A percentile compares a stretch with the other conserved stretches of the same genome.
These are phyloP conservation scores for Musca vetustissima DNA, from an alignment of 1,140 invertebrate species.

Conservation along the genomic window DNA sequence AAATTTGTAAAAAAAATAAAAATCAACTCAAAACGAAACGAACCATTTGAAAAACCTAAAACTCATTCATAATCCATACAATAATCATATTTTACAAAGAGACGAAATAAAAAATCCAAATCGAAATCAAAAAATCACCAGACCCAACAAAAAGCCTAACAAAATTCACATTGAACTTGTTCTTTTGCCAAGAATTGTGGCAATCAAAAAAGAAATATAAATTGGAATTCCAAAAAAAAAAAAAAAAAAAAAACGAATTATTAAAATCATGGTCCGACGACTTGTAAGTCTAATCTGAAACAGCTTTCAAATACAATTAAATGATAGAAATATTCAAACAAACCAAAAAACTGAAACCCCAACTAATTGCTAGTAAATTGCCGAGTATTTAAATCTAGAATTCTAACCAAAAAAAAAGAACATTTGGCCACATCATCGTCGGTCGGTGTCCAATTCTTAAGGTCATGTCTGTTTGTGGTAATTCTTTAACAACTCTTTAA, in stretches of 20 bases:
- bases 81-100: background rate
- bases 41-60: too few relatives aligned
- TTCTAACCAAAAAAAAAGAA: background rate
- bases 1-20: background rate
- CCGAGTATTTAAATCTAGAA: background rate
- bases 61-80: background rate
- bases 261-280: background rate
- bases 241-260: too few relatives aligned
- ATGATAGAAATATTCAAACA: background rate
- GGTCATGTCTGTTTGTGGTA: background rate
- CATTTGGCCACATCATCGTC: background rate
- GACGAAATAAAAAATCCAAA: background rate
- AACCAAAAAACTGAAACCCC: too few relatives aligned
- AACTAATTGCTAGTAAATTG: conserved; percentile 11
- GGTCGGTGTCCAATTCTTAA: background rate
- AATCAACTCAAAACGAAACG: background rate
- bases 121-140: background rate
- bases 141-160: background rate
- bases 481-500: too few relatives aligned
- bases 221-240: background rate
- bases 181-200: background rate
- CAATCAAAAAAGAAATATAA: background rate
- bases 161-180: conserved; percentile 21
- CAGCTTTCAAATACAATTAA: conserved; percentile 17
- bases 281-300: conserved; percentile 13